Evolutionary conservation across 1,140 invertebrate species (phyloP).

Genomic region (Lepidurus apus): DNA sequence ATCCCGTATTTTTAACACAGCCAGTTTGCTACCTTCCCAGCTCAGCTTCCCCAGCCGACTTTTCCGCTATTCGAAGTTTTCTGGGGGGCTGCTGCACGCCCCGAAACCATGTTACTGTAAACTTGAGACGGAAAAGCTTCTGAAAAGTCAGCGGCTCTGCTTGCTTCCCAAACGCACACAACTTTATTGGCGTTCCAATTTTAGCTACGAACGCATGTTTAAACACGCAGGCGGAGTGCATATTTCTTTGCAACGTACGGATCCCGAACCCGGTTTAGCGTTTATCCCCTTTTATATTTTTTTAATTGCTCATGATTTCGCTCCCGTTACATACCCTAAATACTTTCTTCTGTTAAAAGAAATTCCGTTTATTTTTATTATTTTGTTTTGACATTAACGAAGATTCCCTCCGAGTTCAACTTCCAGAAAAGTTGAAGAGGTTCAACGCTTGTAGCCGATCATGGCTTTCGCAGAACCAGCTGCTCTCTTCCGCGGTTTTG

Average conservation of each 20-base stretch:
- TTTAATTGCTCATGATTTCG: neutral
- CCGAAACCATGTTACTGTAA: neutral
- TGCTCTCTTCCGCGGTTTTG: neutral
- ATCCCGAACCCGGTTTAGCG: neutral
- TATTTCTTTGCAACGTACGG: neutral
- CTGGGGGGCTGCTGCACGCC: too few relatives aligned
- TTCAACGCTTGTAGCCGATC: too few relatives aligned
- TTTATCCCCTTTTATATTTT: neutral
- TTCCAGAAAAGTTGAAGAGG: too few relatives aligned
- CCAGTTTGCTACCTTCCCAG: too few relatives aligned
- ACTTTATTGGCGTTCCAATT: constrained; percentile 16
- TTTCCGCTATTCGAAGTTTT: too few relatives aligned
- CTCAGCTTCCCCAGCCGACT: too few relatives aligned
- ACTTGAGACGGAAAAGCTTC: neutral
- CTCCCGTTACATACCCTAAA: neutral
- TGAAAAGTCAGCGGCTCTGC: neutral
- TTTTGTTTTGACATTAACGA: too few relatives aligned
- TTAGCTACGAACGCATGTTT: constrained; percentile 4
- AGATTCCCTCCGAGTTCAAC: too few relatives aligned
- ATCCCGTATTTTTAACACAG: neutral
- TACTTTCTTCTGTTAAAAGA: too few relatives aligned
- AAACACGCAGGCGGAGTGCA: constrained; percentile 11
- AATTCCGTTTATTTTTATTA: too few relatives aligned
- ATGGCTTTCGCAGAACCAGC: neutral
- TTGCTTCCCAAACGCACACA: neutral